These are phyloP conservation scores for Phrynocephalus vlangalii DNA, from an alignment of 2,797 vertebrate genomes.

Conservation along the genomic window DNA sequence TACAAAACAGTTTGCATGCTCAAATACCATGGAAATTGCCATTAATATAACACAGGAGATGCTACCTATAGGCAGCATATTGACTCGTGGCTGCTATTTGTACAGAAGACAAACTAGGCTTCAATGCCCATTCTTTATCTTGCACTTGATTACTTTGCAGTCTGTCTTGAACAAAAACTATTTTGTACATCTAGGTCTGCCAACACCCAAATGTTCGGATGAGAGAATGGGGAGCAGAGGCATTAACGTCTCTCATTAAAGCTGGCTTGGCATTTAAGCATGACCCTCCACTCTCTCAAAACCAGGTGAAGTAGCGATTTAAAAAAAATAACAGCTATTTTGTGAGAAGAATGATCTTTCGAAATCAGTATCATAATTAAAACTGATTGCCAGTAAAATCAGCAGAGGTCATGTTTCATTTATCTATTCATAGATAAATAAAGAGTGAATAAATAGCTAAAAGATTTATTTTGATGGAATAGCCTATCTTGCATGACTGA, in stretches of 20 bases:
- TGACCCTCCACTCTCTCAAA: constrained; percentile 91
- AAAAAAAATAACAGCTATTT: not conserved
- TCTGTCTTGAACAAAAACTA: constrained; percentile 28
- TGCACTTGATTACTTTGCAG: constrained; percentile 37
- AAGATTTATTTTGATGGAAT: not conserved
- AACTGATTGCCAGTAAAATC: not conserved
- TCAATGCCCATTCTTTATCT: constrained; percentile 9
- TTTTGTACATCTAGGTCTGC: constrained; percentile 86
- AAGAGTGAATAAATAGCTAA: not conserved
- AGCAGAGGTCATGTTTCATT: not conserved
- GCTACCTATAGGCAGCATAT: not conserved
- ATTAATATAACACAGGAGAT: not conserved
- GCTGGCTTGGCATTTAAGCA: constrained; percentile 93
- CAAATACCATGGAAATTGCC: not conserved
- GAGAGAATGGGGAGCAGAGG: constrained; percentile 99
- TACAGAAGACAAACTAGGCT: constrained; percentile 2
- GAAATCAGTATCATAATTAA: not conserved
- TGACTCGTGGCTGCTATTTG: not conserved
- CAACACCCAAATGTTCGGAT: constrained; percentile 98
- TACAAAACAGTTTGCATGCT: not conserved
- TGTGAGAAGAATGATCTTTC: not conserved
- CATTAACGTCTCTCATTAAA: constrained; percentile 96
- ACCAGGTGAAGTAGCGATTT: constrained; percentile 85
- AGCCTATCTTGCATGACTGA: not conserved
- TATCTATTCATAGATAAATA: not conserved